A percentile compares a stretch with the other conserved stretches of the same genome.
These are phyloP conservation scores for Osmerus eperlanus DNA, from an alignment of 2,113 vertebrate species.

Conservation along the genomic window DNA sequence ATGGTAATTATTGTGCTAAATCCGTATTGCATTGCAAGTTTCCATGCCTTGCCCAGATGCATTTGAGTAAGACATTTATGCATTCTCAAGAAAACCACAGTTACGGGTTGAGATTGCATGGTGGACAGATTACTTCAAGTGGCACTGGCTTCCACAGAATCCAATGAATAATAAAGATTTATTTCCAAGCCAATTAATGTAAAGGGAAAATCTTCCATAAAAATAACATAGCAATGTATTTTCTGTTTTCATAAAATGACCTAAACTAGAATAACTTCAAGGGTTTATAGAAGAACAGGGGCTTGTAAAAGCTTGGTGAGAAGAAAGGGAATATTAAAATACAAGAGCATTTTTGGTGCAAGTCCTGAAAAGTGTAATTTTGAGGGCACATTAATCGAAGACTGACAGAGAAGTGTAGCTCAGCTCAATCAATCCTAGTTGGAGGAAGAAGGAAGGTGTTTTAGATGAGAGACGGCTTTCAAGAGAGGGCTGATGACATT, in stretches of 20 bases:
- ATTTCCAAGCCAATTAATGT: background rate
- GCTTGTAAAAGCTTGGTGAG: slow-evolving; percentile 11
- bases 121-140: background rate
- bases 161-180: background rate
- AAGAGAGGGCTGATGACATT: background rate
- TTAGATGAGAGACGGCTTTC: slow-evolving; percentile 14
- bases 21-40: too few relatives aligned
- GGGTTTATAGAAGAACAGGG: background rate
- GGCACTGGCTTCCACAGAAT: background rate
- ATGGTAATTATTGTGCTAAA: too few relatives aligned
- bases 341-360: background rate
- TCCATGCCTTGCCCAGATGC: too few relatives aligned
- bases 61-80: too few relatives aligned
- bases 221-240: background rate
- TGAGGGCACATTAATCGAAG: slow-evolving; percentile 20
- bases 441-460: slow-evolving; percentile 8
- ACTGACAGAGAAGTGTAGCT: slow-evolving; percentile 4
- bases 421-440: slow-evolving; percentile 1
- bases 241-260: background rate
- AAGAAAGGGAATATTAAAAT: background rate
- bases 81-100: background rate
- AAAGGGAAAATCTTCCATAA: background rate
- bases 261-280: slow-evolving; percentile 1
- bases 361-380: background rate
- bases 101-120: background rate